Conservation (phyloP, 1,140 invertebrate species). For the Pogonus chalceus region DNA sequence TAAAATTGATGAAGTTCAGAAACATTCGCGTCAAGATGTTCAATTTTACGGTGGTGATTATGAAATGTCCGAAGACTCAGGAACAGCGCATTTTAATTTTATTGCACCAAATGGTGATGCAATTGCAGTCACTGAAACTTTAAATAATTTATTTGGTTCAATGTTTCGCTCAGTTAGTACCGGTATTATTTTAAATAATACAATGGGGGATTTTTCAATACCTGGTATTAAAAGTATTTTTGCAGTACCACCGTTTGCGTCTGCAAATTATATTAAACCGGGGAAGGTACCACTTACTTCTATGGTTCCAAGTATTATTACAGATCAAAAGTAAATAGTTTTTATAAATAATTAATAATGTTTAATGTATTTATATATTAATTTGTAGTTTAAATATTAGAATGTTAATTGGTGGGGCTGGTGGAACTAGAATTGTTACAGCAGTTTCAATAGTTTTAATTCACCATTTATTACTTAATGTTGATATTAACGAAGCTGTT, state of each 20-base stretch:
- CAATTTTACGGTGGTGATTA: slow-evolving; percentile 58
- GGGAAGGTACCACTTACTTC: slow-evolving; percentile 88
- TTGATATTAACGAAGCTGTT: not conserved
- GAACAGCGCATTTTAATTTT: slow-evolving; percentile 80
- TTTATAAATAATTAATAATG: too few species aligned
- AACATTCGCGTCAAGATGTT: slow-evolving; percentile 52
- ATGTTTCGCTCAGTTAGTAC: slow-evolving; percentile 64
- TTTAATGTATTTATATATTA: too few species aligned
- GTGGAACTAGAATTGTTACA: slow-evolving; percentile 83
- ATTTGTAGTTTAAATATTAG: too few species aligned
- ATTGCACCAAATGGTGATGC: slow-evolving; percentile 76
- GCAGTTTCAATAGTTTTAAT: slow-evolving; percentile 58
- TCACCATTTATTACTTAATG: not conserved
- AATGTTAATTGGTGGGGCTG: slow-evolving; percentile 78
- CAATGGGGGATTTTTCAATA: slow-evolving; percentile 92
- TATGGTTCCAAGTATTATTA: slow-evolving; percentile 79
- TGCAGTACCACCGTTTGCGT: slow-evolving; percentile 60
- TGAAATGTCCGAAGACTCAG: slow-evolving; percentile 49
- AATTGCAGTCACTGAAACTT: slow-evolving; percentile 78
- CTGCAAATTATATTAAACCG: slow-evolving; percentile 66
- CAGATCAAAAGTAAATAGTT: slow-evolving; percentile 52
- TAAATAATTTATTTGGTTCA: slow-evolving; percentile 81
- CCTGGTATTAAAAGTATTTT: slow-evolving; percentile 68
- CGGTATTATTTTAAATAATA: slow-evolving; percentile 87
- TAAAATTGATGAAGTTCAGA: slow-evolving; percentile 43